Conservation (phyloP, 2,113 vertebrate genomes). For the Festucalex cinctus region DNA sequence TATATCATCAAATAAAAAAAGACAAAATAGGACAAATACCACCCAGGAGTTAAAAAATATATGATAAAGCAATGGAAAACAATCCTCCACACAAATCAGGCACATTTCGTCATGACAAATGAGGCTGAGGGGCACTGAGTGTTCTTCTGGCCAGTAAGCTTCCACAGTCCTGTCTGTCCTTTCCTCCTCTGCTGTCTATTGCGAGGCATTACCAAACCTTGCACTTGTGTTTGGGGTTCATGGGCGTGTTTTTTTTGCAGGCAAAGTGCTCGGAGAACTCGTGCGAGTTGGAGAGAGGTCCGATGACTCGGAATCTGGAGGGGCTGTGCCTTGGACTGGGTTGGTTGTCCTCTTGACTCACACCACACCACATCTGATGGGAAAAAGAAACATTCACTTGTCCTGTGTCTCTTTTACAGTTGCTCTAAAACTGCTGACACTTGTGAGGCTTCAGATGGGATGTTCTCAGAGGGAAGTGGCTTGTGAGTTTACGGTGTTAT, state of each 20-base stretch:
- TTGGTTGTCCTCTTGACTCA: constrained; percentile 92
- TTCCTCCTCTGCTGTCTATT: not conserved
- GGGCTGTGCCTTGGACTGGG: constrained; percentile 95
- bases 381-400: too few species aligned
- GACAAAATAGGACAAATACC: too few species aligned
- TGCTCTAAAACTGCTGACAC: too few species aligned
- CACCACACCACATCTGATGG: constrained; percentile 90
- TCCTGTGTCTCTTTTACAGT: too few species aligned
- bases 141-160: constrained; percentile 12
- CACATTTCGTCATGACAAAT: constrained; percentile 19
- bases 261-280: constrained; percentile 88
- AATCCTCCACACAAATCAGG: constrained; percentile 33
- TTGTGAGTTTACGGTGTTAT: too few species aligned
- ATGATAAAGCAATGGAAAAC: too few species aligned
- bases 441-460: too few species aligned
- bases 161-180: not conserved
- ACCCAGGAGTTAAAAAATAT: too few species aligned
- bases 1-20: too few species aligned
- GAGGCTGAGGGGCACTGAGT: constrained; percentile 31
- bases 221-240: constrained; percentile 92
- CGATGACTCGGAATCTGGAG: constrained; percentile 89
- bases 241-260: constrained; percentile 80
- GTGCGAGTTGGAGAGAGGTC: constrained; percentile 86
- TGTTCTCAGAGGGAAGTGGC: too few species aligned
- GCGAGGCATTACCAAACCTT: constrained; percentile 85